Base-by-base conservation (phyloP, 2,888 invertebrate genomes). In the Flexamia atlantica region DNA sequence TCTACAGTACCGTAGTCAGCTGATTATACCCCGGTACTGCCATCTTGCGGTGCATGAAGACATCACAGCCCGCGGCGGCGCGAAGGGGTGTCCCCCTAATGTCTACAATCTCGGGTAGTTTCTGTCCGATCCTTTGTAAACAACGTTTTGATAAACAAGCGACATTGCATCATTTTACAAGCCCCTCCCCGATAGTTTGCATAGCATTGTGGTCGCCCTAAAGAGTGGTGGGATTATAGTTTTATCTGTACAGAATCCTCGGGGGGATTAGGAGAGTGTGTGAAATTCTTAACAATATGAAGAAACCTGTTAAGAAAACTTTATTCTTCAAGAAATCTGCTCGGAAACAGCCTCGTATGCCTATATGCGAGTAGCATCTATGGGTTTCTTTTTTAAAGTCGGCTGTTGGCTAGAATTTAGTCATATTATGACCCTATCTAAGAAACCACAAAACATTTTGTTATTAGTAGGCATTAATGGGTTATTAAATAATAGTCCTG, bases 11-110 rank as follows among this genome's bases (percentile, higher is more conserved):
- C n/a, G 76, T 25, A 28, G 28, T 46, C 50, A 46, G 42, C 76
- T 76, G 70, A 64, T 64, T 64, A 25, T 25, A 23, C 20, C 20
- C 53, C 20, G 14, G 72, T 40, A 42, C 40, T 72, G 72, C 72
- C 72, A 72, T 72, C 72, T 72, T 40, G 72, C 72, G 72, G 76
- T 20, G 40, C 76, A 76, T 76, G 76, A 76, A 76, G 76, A 76
- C 76, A 76, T 76, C 42, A 76, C 42, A 36, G 36, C 72, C 40
- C 42, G 14, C 40, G 68, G 42, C 72, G 20, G 36, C 20, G 36
- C 76, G 42, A 46, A 46, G n/a, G 40, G 50, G 76, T 5, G 46
- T 46, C 4, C 76, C 17, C 76, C 42, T 76, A 76, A 76, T 76
- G 50, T 50, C 42, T 76, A 50, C 42, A 36, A 76, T 76, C 50